Evolutionary conservation across 2,797 vertebrate species (phyloP).

Genomic region (Sebastes jordani): DNA sequence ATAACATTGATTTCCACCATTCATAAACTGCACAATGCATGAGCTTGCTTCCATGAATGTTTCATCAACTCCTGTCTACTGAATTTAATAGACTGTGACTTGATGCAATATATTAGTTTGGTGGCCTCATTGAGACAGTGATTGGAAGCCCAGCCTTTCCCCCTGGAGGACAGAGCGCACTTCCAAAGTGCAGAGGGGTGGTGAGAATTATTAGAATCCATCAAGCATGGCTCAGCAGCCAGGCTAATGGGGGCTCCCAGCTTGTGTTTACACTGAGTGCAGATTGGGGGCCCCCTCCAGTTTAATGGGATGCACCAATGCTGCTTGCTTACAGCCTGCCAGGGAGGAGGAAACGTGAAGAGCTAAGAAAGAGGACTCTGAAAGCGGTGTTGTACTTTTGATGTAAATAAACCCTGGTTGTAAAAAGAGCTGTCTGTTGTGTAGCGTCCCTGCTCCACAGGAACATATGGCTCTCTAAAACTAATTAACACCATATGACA

Average conservation of each 20-base stretch:
- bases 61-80: slow-evolving; percentile 42
- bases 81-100: slow-evolving; percentile 50
- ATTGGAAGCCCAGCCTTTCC: slow-evolving; percentile 9
- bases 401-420: slow-evolving; percentile 24
- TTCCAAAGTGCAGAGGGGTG: slow-evolving; percentile 26
- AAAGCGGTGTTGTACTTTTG: slow-evolving; percentile 1
- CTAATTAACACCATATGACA: slow-evolving; percentile 68
- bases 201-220: slow-evolving; percentile 55
- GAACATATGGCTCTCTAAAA: slow-evolving; percentile 63
- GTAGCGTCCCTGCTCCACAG: slow-evolving; percentile 2
- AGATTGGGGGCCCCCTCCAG: slow-evolving; percentile 47
- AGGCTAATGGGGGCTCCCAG: slow-evolving; percentile 62
- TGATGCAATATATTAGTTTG: slow-evolving; percentile 47
- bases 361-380: neutral
- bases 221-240: slow-evolving; percentile 47
- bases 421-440: slow-evolving; percentile 16
- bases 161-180: neutral
- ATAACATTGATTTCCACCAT: slow-evolving; percentile 20
- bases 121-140: slow-evolving; percentile 19
- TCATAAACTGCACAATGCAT: slow-evolving; percentile 9
- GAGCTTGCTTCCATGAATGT: slow-evolving; percentile 11
- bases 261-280: slow-evolving; percentile 66
- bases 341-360: neutral
- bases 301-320: slow-evolving; percentile 61
- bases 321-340: slow-evolving; percentile 35